Base-by-base conservation (phyloP, 2,113 vertebrate species). In the Datnioides undecimradiatus region DNA sequence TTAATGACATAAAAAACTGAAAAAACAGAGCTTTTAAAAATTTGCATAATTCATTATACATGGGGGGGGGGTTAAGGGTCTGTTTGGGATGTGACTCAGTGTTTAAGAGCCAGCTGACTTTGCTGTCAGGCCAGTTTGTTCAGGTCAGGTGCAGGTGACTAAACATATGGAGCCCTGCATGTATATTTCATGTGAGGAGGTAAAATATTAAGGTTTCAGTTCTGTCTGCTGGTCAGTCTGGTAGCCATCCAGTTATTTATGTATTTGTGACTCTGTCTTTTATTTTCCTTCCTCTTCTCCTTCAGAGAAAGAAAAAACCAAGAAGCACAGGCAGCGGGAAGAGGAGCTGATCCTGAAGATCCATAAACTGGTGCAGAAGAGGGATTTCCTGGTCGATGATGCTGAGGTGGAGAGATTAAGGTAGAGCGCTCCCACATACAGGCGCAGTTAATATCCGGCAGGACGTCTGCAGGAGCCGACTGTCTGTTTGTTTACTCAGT, bases 311-410 rank as follows among this genome's bases (percentile, higher is more conserved):
- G 96, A 97, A 14, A 99, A 98, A 91, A 96, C 79, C 7, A 97
- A 96, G 90, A 93, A 95, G 77, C 95, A 98, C 83, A 96, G 93
- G 84, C 96, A 98, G 92, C 94, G 93, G 76, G 98, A 99, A 46
- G 98, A 99, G 43, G 96, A 98, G 78, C 81, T 99, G 51, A 98
- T 99, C 88, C 96, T 97, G 93, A 98, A 97, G 94, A 98, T 99
- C 83, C 98, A 99, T 69, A 97, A 96, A 76, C 92, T 99, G 92
- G 98, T 99, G 77, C 97, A 99, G 90, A 97, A 99, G 93, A 96
- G 98, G 88, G 98, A 99, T 85, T 99, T 99, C 90, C 96, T 99
- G 85, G 98, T 99, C 23, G 98, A 99, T 0, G 98, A 99, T 1
- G 98, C 98, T 0, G 98, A 99, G 80, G 97, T 99, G 60, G 98